Evolutionary conservation across 2,888 invertebrate genomes (phyloP).

Genomic region (Metalampra italica): DNA sequence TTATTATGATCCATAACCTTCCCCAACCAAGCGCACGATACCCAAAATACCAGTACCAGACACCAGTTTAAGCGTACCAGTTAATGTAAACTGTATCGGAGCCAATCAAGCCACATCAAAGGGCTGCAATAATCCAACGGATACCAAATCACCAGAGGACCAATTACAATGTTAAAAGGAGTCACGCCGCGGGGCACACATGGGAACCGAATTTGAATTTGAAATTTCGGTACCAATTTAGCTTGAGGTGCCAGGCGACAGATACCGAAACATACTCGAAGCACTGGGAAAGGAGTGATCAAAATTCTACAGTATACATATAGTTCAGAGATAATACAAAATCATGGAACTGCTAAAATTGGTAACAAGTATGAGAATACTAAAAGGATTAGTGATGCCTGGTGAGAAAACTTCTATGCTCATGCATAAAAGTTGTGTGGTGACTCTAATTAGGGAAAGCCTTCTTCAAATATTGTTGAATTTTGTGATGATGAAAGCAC

Average conservation of each 20-base stretch:
- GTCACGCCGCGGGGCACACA: slow-evolving; percentile 56
- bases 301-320: slow-evolving; percentile 38
- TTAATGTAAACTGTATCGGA: slow-evolving; percentile 19
- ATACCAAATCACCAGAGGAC: slow-evolving; percentile 55
- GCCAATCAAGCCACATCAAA: slow-evolving; percentile 69
- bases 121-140: slow-evolving; percentile 42
- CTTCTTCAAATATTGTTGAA: too few relatives aligned
- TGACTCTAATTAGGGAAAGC: too few relatives aligned
- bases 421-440: too few relatives aligned
- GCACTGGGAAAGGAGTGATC: slow-evolving; percentile 56
- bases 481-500: too few relatives aligned
- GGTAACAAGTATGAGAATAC: too few relatives aligned
- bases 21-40: slow-evolving; percentile 24
- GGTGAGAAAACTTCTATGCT: too few relatives aligned
- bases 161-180: slow-evolving; percentile 70
- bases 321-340: too few relatives aligned
- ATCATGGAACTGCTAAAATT: too few relatives aligned
- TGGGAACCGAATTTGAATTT: slow-evolving; percentile 73
- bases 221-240: slow-evolving; percentile 75
- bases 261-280: slow-evolving; percentile 54
- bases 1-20: slow-evolving; percentile 29
- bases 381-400: too few relatives aligned
- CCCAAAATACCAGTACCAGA: slow-evolving; percentile 19
- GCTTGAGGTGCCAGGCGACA: slow-evolving; percentile 71
- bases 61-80: slow-evolving; percentile 1